Evolutionary conservation across 2,113 vertebrate species (phyloP), one percentile per base, ranked within the genome.

Genomic region (Herpailurus yagouaroundi): DNA sequence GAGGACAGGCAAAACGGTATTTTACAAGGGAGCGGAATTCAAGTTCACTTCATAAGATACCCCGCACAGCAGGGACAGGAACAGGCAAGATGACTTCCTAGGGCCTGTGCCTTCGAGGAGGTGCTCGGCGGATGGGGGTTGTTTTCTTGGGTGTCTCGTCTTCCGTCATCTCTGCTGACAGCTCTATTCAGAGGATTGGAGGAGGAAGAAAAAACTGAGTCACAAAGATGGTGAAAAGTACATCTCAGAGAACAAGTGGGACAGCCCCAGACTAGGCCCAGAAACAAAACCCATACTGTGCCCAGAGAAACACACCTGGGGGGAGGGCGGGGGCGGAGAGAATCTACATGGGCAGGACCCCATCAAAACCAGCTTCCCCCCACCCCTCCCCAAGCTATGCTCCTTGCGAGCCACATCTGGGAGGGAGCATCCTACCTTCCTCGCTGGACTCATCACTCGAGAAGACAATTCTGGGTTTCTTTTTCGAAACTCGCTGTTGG

Each of bases 101-200:
- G 84, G 93, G 82, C 50, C 81, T 87, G 38, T 41, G 97, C 60
- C 94, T 97, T 33, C 98, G 98, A n/a, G 99, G 94, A 18, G 99
- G 99, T 3, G 99, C 98, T 90, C 99, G 99, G 89, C 98, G 98
- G 95, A 99, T 99, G 94, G 99, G 99, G 3, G 99, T 99, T 0
- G 99, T 99, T 98, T 99, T 99, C 99, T 99, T 99, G 31, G 99
- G 99, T 0, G 99, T 99, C 97, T 99, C 99, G 0, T 99, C 99
- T 33, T 99, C 99, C 2, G 73, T 98, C 98, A 99, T 98, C 60
- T 99, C 99, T 55, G 99, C 99, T 0, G 91, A 98, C 98, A 98
- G 91, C 18, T 98, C 98, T 98, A 13, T 83, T 79, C 82, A 95
- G 63, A 94, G 45, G 97, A 97, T 97, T 89, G 63, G 83, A 73